Evolutionary conservation across 2,797 vertebrate species (phyloP).

Genomic region (Enteromius mattozi): DNA sequence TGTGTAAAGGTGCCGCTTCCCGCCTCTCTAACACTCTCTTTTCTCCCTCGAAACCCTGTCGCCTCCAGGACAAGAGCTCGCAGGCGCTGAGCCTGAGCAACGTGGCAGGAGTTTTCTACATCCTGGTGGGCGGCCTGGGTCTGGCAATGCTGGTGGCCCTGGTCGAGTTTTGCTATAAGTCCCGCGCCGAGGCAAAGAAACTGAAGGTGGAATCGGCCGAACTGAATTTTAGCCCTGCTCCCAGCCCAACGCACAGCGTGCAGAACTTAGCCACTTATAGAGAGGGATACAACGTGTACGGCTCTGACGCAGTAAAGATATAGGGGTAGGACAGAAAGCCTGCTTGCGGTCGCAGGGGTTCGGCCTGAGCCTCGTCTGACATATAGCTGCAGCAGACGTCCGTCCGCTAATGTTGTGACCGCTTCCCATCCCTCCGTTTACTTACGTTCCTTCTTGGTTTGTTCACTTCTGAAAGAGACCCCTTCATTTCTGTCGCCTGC

Average conservation of each 20-base stretch:
- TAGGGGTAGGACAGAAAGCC: slow-evolving; percentile 97
- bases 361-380: slow-evolving; percentile 42
- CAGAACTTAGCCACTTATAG: slow-evolving; percentile 99
- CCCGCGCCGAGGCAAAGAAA: slow-evolving; percentile 98
- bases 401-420: slow-evolving; percentile 67
- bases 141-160: slow-evolving; percentile 99
- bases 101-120: slow-evolving; percentile 99
- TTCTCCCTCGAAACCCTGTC: slow-evolving; percentile 63
- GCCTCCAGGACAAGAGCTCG: slow-evolving; percentile 92
- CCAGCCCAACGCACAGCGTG: slow-evolving; percentile 98
- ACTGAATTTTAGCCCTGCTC: slow-evolving; percentile 94
- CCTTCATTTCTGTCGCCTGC: slow-evolving; percentile 54
- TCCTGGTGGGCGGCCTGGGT: slow-evolving; percentile 98
- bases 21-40: slow-evolving; percentile 72
- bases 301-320: slow-evolving; percentile 99
- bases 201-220: slow-evolving; percentile 99
- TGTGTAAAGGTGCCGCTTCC: not conserved
- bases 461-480: slow-evolving; percentile 49
- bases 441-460: slow-evolving; percentile 33
- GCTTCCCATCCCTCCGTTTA: slow-evolving; percentile 68
- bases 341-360: slow-evolving; percentile 83
- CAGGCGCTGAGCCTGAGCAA: slow-evolving; percentile 99
- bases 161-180: slow-evolving; percentile 99
- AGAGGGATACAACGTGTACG: slow-evolving; percentile 99
- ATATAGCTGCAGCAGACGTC: slow-evolving; percentile 44